Evolutionary conservation across 2,888 invertebrate species (phyloP), one percentile per base, ranked within the genome.

Genomic region (Chaetogeoica ovagalla): DNA sequence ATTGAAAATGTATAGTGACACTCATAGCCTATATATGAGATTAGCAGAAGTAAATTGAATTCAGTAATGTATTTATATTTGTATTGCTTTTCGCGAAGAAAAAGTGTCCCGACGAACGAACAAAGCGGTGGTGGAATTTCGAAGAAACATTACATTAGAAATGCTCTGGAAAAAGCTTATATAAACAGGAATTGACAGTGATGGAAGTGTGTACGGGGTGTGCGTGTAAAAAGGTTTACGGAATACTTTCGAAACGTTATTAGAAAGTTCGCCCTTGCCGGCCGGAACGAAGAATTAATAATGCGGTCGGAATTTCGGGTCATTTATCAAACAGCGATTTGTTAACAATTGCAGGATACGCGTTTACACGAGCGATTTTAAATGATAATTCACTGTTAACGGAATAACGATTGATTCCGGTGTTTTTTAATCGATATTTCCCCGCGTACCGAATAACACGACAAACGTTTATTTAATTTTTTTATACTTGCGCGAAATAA

Each of bases 311-410:
- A 66, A 75, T 75, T 59, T 59, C 23, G 23, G 66, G 66, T 23
- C 75, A 75, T 75, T 75, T 75, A 75, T 66, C 57, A 75, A 75
- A 23, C 19, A 59, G 57, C 43, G 59, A 66, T 75, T 75, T 66
- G 65, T 75, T 66, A 59, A 30, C 30, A 2, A 4, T 4, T 2
- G 39, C 23, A 2, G 71, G 43, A 30, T 30, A 23, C 2, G 4
- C 30, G 13, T 52, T 48, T 62, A 13, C 39, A 59, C 19, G n/a
- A n/a, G 4, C 17, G 48, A 62, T 71, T 69, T 48, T 48, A 68
- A 62, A 72, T 60, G 48, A 52, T 81, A 57, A 37, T 43, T 62
- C 69, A 52, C 15, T 65, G 39, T 48, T 74, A 48, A 30, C 11
- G 11, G 13, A 48, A 13, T 3, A 48, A 11, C 11, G 11, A 48